phyloP scores from a whole-genome alignment of 2,888 invertebrate species.

The Phania funesta region DNA sequence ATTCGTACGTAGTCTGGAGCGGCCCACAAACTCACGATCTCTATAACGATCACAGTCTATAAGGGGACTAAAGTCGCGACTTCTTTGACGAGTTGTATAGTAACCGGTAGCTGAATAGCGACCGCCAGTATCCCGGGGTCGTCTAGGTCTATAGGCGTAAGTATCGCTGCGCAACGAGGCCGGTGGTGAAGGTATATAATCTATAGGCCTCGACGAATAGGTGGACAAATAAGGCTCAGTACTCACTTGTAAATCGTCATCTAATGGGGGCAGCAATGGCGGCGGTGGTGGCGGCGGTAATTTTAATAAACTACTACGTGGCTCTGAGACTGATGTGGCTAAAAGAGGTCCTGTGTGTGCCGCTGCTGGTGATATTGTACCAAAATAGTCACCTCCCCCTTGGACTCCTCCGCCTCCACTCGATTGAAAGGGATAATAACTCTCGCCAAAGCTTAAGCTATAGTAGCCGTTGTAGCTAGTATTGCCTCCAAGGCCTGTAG shows the following conservation, averaged over 20 bases:
- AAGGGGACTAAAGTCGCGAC: slow-evolving; percentile 57
- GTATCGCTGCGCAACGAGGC: slow-evolving; percentile 63
- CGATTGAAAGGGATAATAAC: slow-evolving; percentile 56
- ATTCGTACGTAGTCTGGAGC: slow-evolving; percentile 56
- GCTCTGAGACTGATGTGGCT: slow-evolving; percentile 72
- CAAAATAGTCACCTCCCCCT: slow-evolving; percentile 72
- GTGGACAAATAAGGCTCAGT: slow-evolving; percentile 63
- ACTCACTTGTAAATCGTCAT: slow-evolving; percentile 68
- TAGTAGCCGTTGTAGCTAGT: slow-evolving; percentile 68
- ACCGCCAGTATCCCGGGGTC: slow-evolving; percentile 46
- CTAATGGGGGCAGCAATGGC: slow-evolving; percentile 72
- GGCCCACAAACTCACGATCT: slow-evolving; percentile 60
- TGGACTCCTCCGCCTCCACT: slow-evolving; percentile 71
- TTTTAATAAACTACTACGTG: slow-evolving; percentile 59
- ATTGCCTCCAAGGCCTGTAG: slow-evolving; percentile 52
- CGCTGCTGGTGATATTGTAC: slow-evolving; percentile 70
- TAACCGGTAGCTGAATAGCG: slow-evolving; percentile 64
- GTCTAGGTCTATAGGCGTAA: slow-evolving; percentile 59
- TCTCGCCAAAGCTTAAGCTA: slow-evolving; percentile 62
- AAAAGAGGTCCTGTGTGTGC: slow-evolving; percentile 73
- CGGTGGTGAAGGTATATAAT: slow-evolving; percentile 63
- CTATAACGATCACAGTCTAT: slow-evolving; percentile 63
- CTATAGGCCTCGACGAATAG: slow-evolving; percentile 63
- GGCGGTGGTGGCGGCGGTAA: slow-evolving; percentile 68
- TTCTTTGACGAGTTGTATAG: slow-evolving; percentile 55